phyloP scores from a whole-genome alignment of 2,113 vertebrate genomes.

The Protomyctophum bolini region DNA sequence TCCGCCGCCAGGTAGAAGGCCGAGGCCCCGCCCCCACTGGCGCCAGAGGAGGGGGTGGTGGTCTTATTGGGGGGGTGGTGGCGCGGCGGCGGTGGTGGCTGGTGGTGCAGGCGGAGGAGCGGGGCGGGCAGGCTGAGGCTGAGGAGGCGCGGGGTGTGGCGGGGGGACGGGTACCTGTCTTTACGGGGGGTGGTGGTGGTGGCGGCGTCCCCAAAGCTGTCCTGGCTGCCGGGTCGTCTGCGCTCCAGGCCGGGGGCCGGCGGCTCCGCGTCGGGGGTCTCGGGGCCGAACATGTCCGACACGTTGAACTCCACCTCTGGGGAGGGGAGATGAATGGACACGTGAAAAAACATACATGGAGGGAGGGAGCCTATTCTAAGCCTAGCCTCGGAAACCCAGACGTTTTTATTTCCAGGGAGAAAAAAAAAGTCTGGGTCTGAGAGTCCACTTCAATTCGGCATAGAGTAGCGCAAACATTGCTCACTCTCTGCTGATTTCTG shows the following conservation, averaged over 20 bases:
- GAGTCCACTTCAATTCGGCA: no score
- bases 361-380: no score
- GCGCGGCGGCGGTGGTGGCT: conserved; percentile 51
- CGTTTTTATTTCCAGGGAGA: no score
- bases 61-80: conserved; percentile 77
- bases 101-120: conserved; percentile 36
- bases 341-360: neutral
- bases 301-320: conserved; percentile 97
- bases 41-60: conserved; percentile 46
- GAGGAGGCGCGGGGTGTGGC: conserved; percentile 64
- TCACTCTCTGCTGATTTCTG: no score
- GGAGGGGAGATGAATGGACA: conserved; percentile 6
- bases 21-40: conserved; percentile 58
- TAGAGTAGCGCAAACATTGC: no score
- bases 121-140: conserved; percentile 67
- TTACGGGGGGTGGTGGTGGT: conserved; percentile 80
- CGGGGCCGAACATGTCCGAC: conserved; percentile 89
- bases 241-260: conserved; percentile 86
- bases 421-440: no score
- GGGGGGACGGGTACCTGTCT: conserved; percentile 87
- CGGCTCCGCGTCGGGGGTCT: no score
- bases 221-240: conserved; percentile 90
- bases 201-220: conserved; percentile 87
- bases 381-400: no score
- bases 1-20: conserved; percentile 79